Percentiles rank a stretch among this genome's conserved stretches.
Evolutionary conservation across 2,113 vertebrate species (phyloP).

Genomic region (Myotis davidii): DNA sequence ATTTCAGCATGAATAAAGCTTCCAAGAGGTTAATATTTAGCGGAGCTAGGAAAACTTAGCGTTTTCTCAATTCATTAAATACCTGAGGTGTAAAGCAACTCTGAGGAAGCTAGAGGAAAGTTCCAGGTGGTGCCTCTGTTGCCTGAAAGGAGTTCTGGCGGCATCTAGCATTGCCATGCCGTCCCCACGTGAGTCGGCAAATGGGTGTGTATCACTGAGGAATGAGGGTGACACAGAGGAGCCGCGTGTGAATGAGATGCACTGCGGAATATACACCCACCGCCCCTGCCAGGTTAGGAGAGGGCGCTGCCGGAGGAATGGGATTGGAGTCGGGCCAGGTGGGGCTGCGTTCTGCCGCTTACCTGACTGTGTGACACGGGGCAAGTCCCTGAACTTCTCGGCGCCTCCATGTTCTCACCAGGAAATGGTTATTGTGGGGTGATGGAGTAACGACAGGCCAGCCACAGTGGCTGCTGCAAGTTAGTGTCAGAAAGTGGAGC

Average conservation of each 20-base stretch:
- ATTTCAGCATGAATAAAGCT: not conserved
- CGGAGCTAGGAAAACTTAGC: not conserved
- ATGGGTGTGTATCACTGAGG: not conserved
- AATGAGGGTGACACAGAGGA: not conserved
- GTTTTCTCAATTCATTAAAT: not conserved
- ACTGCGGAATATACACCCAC: not conserved
- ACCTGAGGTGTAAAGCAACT: not conserved
- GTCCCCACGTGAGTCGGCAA: not conserved
- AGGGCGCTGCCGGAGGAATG: fast-evolving
- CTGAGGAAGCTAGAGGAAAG: not conserved
- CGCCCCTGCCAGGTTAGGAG: fast-evolving
- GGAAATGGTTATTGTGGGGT: not conserved
- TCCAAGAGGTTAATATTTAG: not conserved
- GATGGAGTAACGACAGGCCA: not conserved
- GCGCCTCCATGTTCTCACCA: not conserved
- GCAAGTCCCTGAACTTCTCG: not conserved
- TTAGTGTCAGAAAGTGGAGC: not conserved
- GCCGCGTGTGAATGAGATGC: not conserved
- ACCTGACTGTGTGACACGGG: not conserved
- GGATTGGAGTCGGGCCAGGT: too few species aligned
- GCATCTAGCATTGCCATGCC: not conserved
- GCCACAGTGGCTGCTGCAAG: too few species aligned
- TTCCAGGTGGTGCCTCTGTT: not conserved
- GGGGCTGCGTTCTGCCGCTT: not conserved
- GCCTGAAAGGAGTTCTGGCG: not conserved